Evolutionary conservation across 2,797 vertebrate genomes (phyloP), one percentile per base, ranked within the genome.

Genomic region (Momotus momota): DNA sequence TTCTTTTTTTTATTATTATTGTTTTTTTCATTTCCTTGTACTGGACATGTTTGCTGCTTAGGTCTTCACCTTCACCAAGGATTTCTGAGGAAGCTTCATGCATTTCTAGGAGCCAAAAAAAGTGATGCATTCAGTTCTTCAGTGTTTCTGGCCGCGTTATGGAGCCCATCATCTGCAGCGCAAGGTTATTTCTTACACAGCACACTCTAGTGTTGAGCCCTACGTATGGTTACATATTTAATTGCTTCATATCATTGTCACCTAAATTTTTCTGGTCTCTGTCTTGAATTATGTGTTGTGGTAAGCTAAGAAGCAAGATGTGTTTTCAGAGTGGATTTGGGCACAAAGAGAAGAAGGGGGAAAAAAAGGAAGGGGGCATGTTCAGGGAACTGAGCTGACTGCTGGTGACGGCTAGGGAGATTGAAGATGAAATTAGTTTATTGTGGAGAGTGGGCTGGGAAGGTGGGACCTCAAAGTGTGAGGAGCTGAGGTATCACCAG

Each of bases 211-310:
- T 2, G n/a, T 80, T 60, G 49, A n/a, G 40, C 45, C 52, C 67
- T 4, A 0, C 12, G 0, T 40, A 7, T 7, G 19, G n/a, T 66
- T 60, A 0, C 11, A 1, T 14, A 8, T 26, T 52, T 19, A 7
- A 26, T 66, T 40, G 18, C 43, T 91, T 35, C 23, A 0, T 14
- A 9, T 33, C 1, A 0, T 27, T 4, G 4, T 20, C 57, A 4
- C 20, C 26, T 43, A 1, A 7, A 12, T 49, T 73, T 40, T 66
- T 41, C 58, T 31, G 33, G 4, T 35, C 27, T 78, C 70, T 45
- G 11, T 33, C 38, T 46, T 43, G 52, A 19, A 4, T 23, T 8
- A 45, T 1, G 7, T 12, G 3, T 25, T 62, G 38, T 35, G 73
- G 9, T 19, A 13, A 69, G 26, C 25, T 55, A 13, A 57, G n/a